Base-by-base conservation (phyloP, 1,140 invertebrate species). In the Ptiloglossa arizonensis region DNA sequence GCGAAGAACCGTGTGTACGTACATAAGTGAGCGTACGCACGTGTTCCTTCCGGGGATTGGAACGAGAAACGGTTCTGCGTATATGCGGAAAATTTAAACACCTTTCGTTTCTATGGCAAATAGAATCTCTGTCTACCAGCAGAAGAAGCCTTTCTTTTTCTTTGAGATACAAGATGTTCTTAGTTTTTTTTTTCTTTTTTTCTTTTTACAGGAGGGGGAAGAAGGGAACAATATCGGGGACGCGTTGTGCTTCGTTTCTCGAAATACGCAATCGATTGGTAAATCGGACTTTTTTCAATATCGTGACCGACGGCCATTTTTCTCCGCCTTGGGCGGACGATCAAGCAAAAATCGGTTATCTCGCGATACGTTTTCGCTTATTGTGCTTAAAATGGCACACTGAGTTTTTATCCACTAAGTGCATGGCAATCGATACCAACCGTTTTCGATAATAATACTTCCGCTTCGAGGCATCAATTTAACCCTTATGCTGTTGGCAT, bases 101-200 rank as follows among this genome's bases (percentile, higher is more conserved):
- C 63, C 50, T 77, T 67, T 68, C 48, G 19, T 35, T 50, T 68
- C 50, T 59, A 68, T 78, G 74, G 74, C 74, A 83, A 74, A 83
- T 68, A 78, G 72, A 62, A 77, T 64, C 44, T 76, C 50, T 81
- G 24, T 82, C 71, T 73, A 64, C 74, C 80, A 83, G 73, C 72
- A 71, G 64, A 80, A 81, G 79, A 79, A 76, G 57, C 64, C 66
- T 35, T 62, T 62, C 74, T 72, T 27, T 38, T 78, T 35, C n/a
- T n/a, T n/a, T n/a, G n/a, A 54, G n/a, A 62, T 71, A 52, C 22
- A 59, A 52, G 57, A 24, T 72, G 67, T 72, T 68, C 60, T 54
- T 66, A 63, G 38, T 48, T 48, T 35, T 32, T n/a, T n/a, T n/a
- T n/a, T n/a, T n/a, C n/a, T n/a, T n/a, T n/a, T n/a, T n/a, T n/a